Evolutionary conservation across 2,113 vertebrate genomes (phyloP).

Genomic region (Tupaia tana): DNA sequence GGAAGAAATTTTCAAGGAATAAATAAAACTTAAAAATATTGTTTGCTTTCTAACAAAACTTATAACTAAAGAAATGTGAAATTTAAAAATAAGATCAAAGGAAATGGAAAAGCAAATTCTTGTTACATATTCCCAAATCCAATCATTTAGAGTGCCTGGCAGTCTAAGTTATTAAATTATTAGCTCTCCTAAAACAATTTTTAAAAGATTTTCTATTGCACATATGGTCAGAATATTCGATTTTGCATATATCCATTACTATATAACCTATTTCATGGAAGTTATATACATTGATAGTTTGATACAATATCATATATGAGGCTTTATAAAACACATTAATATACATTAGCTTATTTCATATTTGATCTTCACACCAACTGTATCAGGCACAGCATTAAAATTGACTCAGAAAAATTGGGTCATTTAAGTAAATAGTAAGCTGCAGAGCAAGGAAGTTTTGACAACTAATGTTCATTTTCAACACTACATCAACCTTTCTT

Average conservation of each 20-base stretch:
- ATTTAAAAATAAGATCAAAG: slow-evolving; percentile 14
- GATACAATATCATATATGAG: background rate
- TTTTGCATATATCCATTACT: background rate
- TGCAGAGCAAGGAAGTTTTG: background rate
- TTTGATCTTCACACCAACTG: background rate
- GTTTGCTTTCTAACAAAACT: background rate
- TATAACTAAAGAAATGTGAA: slow-evolving; percentile 22
- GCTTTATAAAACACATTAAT: background rate
- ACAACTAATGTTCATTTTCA: background rate
- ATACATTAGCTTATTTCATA: slow-evolving; percentile 31
- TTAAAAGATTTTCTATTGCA: background rate
- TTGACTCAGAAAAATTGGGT: background rate
- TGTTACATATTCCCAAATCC: slow-evolving; percentile 12
- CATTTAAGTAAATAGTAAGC: background rate
- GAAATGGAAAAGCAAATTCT: background rate
- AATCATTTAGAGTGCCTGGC: background rate
- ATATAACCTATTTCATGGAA: background rate
- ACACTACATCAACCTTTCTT: background rate
- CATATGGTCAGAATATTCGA: background rate
- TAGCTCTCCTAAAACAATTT: slow-evolving; percentile 49
- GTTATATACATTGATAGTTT: background rate
- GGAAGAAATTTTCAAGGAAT: slow-evolving; percentile 45
- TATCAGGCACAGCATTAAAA: background rate
- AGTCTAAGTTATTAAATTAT: slow-evolving; percentile 9
- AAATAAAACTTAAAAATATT: slow-evolving; percentile 11